Percentiles rank a stretch among this genome's conserved stretches.
phyloP scores from a whole-genome alignment of 1,140 invertebrate species.

The Drosophila kikkawai region DNA sequence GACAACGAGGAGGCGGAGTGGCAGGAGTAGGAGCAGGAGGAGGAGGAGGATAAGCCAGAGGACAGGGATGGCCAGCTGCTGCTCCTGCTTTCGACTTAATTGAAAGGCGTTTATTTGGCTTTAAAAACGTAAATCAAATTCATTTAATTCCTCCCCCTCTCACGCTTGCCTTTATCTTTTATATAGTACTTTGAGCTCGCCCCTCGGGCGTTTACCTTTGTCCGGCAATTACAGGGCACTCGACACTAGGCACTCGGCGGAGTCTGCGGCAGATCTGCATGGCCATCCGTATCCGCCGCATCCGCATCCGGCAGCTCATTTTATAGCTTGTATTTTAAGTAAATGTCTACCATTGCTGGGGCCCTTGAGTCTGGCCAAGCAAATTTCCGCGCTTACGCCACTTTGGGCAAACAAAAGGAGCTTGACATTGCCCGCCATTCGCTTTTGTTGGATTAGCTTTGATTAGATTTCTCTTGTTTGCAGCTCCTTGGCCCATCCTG shows the following conservation, averaged over 20 bases:
- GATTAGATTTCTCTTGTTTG: slow-evolving; percentile 80
- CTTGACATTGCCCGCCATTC: slow-evolving; percentile 77
- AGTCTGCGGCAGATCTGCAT: slow-evolving; percentile 24
- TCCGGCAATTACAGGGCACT: slow-evolving; percentile 79
- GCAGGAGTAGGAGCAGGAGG: too few relatives aligned
- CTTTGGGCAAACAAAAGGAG: slow-evolving; percentile 77
- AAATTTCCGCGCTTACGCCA: slow-evolving; percentile 76
- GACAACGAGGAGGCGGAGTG: slow-evolving; percentile 1
- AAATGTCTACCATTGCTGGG: slow-evolving; percentile 54
- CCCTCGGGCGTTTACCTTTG: slow-evolving; percentile 56
- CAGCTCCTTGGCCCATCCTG: slow-evolving; percentile 38
- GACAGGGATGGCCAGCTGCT: slow-evolving; percentile 34
- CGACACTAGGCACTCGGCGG: slow-evolving; percentile 48
- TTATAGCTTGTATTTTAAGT: slow-evolving; percentile 84
- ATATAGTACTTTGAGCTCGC: slow-evolving; percentile 24
- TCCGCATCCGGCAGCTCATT: slow-evolving; percentile 71
- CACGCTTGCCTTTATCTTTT: slow-evolving; percentile 15
- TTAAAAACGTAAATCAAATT: slow-evolving; percentile 84
- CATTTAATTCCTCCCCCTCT: slow-evolving; percentile 67
- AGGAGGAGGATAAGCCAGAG: background rate
- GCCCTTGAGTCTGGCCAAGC: slow-evolving; percentile 52
- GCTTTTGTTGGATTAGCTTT: slow-evolving; percentile 84
- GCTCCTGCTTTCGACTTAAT: slow-evolving; percentile 69
- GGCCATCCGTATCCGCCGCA: slow-evolving; percentile 15
- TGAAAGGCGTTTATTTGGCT: slow-evolving; percentile 84